These are phyloP conservation scores for Epirrita christyi DNA, from an alignment of 2,888 invertebrate species.

Conservation along the genomic window DNA sequence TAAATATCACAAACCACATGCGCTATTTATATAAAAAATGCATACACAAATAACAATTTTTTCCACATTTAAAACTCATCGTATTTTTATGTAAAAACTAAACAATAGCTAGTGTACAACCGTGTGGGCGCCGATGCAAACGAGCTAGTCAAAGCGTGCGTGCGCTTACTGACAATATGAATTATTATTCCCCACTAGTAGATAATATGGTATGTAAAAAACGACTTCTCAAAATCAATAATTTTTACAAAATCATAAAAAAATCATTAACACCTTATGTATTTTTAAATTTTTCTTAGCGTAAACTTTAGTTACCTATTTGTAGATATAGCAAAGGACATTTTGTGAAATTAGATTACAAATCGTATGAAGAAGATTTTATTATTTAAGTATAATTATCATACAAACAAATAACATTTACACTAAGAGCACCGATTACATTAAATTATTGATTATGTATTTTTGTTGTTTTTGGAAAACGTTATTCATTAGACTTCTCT, in stretches of 20 bases:
- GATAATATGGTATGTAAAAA: slow-evolving; percentile 77
- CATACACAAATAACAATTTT: not conserved
- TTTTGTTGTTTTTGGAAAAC: too few relatives aligned
- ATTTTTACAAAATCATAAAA: not conserved
- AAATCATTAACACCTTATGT: not conserved
- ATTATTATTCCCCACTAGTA: slow-evolving; percentile 62
- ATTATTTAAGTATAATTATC: too few relatives aligned
- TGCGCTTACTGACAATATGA: slow-evolving; percentile 73
- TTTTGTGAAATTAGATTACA: too few relatives aligned
- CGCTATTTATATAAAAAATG: not conserved
- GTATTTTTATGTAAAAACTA: slow-evolving; percentile 30
- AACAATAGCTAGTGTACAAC: slow-evolving; percentile 57
- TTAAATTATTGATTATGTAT: too few relatives aligned
- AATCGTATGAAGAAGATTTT: too few relatives aligned
- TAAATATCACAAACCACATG: not conserved
- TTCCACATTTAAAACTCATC: slow-evolving; percentile 1
- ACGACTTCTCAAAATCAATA: slow-evolving; percentile 39
- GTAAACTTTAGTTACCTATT: too few relatives aligned
- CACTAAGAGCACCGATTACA: too few relatives aligned
- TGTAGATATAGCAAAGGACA: too few relatives aligned
- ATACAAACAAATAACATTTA: too few relatives aligned
- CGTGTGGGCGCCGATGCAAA: slow-evolving; percentile 35
- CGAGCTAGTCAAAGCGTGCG: slow-evolving; percentile 61
- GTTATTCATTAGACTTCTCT: too few relatives aligned
- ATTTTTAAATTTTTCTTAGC: not conserved